Conservation (phyloP, 2,797 vertebrate species). For the Lagorchestes hirsutus region DNA sequence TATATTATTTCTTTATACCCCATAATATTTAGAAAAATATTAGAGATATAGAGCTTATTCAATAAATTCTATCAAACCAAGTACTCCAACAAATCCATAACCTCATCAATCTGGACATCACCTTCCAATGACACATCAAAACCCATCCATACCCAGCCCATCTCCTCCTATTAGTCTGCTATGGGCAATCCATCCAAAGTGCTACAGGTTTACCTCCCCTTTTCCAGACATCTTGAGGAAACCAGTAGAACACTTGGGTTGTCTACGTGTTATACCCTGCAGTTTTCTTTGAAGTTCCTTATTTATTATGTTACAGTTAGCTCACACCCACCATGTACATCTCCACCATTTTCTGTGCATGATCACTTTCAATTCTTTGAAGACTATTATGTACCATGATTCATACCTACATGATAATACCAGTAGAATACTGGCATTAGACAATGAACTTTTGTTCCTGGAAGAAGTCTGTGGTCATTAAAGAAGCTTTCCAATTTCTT, state of each 20-base stretch:
- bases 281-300: not conserved
- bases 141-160: too few relatives aligned
- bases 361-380: not conserved
- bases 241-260: not conserved
- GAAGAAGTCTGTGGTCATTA: not conserved
- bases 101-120: not conserved
- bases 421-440: not conserved
- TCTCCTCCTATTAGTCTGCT: not conserved
- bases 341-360: not conserved
- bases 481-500: not conserved
- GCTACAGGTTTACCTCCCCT: not conserved
- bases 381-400: not conserved
- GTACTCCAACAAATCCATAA: not conserved
- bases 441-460: not conserved
- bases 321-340: not conserved
- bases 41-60: not conserved
- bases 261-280: not conserved
- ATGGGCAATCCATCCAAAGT: not conserved
- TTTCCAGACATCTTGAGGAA: not conserved
- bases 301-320: not conserved
- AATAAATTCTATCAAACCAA: not conserved
- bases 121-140: not conserved
- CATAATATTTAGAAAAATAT: not conserved
- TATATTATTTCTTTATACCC: not conserved
- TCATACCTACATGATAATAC: not conserved